These are phyloP conservation scores for Plutomurus gul DNA, from an alignment of 1,140 invertebrate species.

Conservation along the genomic window DNA sequence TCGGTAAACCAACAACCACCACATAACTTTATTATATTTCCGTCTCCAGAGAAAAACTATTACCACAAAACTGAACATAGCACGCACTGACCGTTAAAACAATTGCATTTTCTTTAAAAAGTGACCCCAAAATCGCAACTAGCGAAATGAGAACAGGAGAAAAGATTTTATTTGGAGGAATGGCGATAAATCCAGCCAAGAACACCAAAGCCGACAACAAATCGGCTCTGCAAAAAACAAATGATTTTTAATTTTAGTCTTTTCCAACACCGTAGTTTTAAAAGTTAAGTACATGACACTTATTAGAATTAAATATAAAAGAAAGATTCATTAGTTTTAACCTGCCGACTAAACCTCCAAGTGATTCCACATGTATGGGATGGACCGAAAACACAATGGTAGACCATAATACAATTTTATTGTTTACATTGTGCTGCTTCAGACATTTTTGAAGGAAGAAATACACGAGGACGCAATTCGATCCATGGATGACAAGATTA, in stretches of 20 bases:
- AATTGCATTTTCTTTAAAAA: constrained; percentile 51
- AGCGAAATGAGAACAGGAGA: constrained; percentile 1
- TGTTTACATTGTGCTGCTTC: constrained; percentile 19
- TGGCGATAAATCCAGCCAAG: constrained; percentile 66
- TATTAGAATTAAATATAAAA: too few relatives aligned
- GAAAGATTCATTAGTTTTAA: too few relatives aligned
- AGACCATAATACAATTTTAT: constrained; percentile 64
- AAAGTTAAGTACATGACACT: too few relatives aligned
- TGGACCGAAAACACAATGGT: constrained; percentile 83
- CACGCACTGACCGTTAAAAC: constrained; percentile 28
- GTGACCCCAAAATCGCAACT: constrained; percentile 40
- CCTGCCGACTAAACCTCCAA: constrained; percentile 74
- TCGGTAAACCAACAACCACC: too few relatives aligned
- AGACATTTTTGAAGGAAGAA: constrained; percentile 47
- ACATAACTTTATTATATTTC: too few relatives aligned
- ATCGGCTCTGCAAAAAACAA: too few relatives aligned
- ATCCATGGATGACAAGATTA: constrained; percentile 71
- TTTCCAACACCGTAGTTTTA: too few relatives aligned
- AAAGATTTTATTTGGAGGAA: not conserved
- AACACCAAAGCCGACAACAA: constrained; percentile 79
- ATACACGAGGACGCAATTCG: constrained; percentile 65
- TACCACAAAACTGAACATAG: not conserved
- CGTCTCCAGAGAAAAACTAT: too few relatives aligned
- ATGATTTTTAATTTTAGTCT: too few relatives aligned
- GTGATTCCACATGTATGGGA: constrained; percentile 69